Evolutionary conservation across 2,797 vertebrate species (phyloP), one percentile per base, ranked within the genome.

Genomic region (Fratercula arctica): DNA sequence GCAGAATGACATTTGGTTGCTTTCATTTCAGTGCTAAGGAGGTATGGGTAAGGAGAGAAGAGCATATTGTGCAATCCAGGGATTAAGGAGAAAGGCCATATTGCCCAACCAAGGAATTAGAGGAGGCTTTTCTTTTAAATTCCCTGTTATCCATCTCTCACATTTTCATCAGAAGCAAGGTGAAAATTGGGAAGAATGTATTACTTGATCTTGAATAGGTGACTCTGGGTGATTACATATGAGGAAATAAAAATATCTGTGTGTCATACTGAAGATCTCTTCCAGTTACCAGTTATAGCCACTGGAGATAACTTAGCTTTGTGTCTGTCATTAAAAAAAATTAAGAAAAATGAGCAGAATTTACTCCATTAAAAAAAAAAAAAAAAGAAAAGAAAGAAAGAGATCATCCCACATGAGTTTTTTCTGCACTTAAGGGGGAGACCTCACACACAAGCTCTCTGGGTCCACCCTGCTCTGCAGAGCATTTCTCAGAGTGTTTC

Each of bases 51-150:
- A 83, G 16, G 54, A 33, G 13, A 89, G 35, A 61, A 61, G 33
- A 79, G 31, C 10, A 2, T 51, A 57, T 16, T 67, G 60, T 2
- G 2, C 63, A 79, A 50, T 26, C 41, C 59, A 68, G 13, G 37
- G 72, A 90, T 95, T 87, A 94, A 13, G 35, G 54, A 28, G 12
- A 80, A 87, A 54, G 10, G 25, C 23, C 73, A 29, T 67, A 84
- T 70, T 78, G 64, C 37, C 28, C 72, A 92, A 7, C 3, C 46
- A 48, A 68, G 10, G 60, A 75, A 83, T 95, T 89, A 90, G 50
- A 59, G 68, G 15, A 64, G 28, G 59, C 37, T 94, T 90, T 94
- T 63, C 41, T 87, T 85, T 79, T 80, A 76, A 91, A 85, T 76
- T 76, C 59, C 46, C 17, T 41, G 25, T 31, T 92, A 69, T 64